Conservation (phyloP, 2,888 invertebrate species). For the Calameuta pallipes region DNA sequence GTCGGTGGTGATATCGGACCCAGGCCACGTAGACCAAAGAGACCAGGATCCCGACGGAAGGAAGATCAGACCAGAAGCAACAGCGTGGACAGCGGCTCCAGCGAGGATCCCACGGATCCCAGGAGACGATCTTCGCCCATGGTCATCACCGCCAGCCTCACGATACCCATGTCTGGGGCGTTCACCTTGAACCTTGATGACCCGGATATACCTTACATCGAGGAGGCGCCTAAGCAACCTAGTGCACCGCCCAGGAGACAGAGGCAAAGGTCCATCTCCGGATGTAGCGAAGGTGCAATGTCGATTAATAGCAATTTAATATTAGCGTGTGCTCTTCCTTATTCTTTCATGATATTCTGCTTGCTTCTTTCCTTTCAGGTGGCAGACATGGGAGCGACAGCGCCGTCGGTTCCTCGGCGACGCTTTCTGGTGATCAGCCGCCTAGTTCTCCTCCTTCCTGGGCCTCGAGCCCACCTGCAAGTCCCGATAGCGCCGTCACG, state of each 20-base stretch:
- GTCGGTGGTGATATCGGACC: conserved; percentile 71
- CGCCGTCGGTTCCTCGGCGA: conserved; percentile 74
- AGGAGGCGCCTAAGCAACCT: conserved; percentile 67
- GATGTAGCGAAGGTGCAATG: conserved; percentile 56
- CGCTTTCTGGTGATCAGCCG: conserved; percentile 68
- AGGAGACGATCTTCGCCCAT: conserved; percentile 74
- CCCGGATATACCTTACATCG: conserved; percentile 77
- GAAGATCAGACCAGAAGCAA: conserved; percentile 68
- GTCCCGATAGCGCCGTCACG: conserved; percentile 70
- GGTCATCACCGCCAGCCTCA: conserved; percentile 82
- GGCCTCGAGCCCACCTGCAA: conserved; percentile 72
- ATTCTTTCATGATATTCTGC: background rate
- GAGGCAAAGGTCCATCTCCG: conserved; percentile 59
- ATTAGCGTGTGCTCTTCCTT: background rate
- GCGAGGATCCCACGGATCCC: conserved; percentile 61
- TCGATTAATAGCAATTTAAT: background rate
- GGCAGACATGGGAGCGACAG: conserved; percentile 71
- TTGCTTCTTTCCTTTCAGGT: conserved; percentile 48
- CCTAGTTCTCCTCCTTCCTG: conserved; percentile 72
- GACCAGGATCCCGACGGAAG: conserved; percentile 64
- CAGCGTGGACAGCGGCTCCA: conserved; percentile 66
- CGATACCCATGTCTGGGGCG: conserved; percentile 75
- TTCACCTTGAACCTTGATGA: conserved; percentile 72
- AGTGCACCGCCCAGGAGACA: conserved; percentile 67
- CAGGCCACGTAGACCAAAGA: conserved; percentile 64